Conservation (phyloP, 2,113 vertebrate species). For the Corythaeola cristata region DNA sequence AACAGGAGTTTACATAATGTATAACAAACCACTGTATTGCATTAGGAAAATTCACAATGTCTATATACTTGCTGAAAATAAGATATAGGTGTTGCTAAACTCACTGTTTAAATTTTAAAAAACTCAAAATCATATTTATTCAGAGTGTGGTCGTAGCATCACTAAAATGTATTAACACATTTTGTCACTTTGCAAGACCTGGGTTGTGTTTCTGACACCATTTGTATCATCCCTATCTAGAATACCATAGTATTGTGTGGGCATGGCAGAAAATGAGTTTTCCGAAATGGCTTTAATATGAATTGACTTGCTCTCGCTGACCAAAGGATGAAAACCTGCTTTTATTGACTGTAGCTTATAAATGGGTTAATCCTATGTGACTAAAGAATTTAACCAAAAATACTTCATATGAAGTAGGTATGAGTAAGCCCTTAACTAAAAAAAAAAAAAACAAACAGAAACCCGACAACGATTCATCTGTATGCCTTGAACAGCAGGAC, state of each 20-base stretch:
- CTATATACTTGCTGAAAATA: constrained; percentile 1
- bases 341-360: background rate
- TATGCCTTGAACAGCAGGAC: background rate
- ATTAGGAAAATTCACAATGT: constrained; percentile 22
- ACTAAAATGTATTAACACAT: background rate
- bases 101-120: background rate
- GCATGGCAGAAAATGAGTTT: background rate
- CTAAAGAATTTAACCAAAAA: background rate
- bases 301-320: background rate
- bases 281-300: background rate
- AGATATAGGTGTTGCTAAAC: background rate
- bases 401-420: background rate
- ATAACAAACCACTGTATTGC: constrained; percentile 6
- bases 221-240: background rate
- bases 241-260: background rate
- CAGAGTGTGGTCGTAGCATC: background rate
- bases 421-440: background rate
- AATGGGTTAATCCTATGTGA: background rate
- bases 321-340: background rate
- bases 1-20: constrained; percentile 39
- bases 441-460: background rate
- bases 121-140: background rate
- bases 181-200: background rate
- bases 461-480: background rate
- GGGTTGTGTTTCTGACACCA: background rate